phyloP scores from a whole-genome alignment of 1,140 invertebrate species.

The Drosophila sulfurigaster region DNA sequence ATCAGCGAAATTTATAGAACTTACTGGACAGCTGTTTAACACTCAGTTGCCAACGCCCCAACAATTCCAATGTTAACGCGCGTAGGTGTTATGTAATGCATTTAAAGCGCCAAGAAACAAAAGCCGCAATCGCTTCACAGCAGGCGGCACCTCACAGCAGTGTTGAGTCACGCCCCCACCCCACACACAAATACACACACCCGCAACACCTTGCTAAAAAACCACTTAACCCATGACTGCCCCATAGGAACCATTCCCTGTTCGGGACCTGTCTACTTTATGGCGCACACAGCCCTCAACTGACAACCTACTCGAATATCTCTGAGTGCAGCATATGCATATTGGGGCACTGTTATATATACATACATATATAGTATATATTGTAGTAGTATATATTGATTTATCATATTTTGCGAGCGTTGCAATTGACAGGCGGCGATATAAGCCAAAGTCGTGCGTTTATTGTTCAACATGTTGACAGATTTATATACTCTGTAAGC shows the following conservation, averaged over 20 bases:
- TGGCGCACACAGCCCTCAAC: constrained; percentile 19
- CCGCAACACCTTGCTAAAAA: constrained; percentile 50
- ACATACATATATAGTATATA: constrained; percentile 41
- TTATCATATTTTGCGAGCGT: constrained; percentile 65
- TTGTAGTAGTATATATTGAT: constrained; percentile 70
- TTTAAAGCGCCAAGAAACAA: constrained; percentile 67
- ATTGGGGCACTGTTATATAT: not conserved
- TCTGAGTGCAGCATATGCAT: constrained; percentile 12
- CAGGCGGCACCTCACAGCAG: constrained; percentile 49
- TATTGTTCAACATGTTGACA: constrained; percentile 40
- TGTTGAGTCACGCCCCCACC: constrained; percentile 57
- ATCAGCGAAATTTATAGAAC: constrained; percentile 77
- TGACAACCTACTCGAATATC: constrained; percentile 23
- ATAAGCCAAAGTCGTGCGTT: constrained; percentile 39
- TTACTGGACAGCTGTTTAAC: constrained; percentile 71
- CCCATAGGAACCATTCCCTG: constrained; percentile 37
- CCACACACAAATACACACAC: not conserved
- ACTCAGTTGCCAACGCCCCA: constrained; percentile 25
- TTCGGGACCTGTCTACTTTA: constrained; percentile 20
- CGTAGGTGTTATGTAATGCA: constrained; percentile 75
- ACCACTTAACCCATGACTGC: constrained; percentile 62
- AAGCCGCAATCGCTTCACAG: constrained; percentile 50
- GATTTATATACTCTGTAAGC: constrained; percentile 12
- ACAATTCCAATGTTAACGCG: constrained; percentile 51
- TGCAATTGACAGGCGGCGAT: constrained; percentile 57